Evolutionary conservation across 2,888 invertebrate species (phyloP).

Genomic region (Sesia bembeciformis): DNA sequence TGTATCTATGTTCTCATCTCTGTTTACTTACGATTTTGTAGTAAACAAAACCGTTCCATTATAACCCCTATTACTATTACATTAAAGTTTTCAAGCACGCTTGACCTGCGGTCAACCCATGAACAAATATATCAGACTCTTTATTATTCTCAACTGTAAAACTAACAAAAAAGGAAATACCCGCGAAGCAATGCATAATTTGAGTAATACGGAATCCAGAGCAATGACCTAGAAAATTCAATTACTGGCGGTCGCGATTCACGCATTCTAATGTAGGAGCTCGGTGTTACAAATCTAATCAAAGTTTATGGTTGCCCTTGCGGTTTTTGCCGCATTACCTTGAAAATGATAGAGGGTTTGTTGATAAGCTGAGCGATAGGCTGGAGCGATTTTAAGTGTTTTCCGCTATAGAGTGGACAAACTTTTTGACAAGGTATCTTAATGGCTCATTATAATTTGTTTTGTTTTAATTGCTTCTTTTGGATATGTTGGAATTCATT

Average conservation of each 20-base stretch:
- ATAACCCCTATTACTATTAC: no score
- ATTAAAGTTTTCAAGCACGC: no score
- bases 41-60: no score
- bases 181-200: conserved; percentile 30
- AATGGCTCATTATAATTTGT: no score
- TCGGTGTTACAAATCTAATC: conserved; percentile 61
- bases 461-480: no score
- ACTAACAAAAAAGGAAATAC: not conserved
- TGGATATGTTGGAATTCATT: no score
- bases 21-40: no score
- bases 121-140: not conserved
- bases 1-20: no score
- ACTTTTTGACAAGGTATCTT: no score
- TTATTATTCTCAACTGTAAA: not conserved
- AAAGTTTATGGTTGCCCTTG: conserved; percentile 67
- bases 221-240: conserved; percentile 71
- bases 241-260: conserved; percentile 58
- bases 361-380: conserved; percentile 20
- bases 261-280: conserved; percentile 62
- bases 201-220: conserved; percentile 34
- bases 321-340: conserved; percentile 60
- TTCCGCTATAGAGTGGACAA: no score
- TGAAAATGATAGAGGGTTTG: conserved; percentile 13
- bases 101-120: no score
- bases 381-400: not conserved